A percentile compares a stretch with the other conserved stretches of the same genome.
phyloP scores from a whole-genome alignment of 2,113 vertebrate species.

The Megalops atlanticus region DNA sequence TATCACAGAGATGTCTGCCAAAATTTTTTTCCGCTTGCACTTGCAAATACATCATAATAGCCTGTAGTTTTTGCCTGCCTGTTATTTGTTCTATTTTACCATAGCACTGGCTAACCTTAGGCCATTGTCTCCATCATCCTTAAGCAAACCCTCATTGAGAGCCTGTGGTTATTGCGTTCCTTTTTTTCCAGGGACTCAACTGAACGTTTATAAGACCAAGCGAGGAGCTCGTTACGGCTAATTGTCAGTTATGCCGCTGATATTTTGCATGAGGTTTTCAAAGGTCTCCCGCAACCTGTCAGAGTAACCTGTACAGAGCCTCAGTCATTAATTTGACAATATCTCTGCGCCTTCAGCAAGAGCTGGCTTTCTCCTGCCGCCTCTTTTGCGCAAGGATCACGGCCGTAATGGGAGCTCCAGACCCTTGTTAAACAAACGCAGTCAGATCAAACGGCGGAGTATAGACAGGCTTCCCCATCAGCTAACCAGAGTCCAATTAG shows the following conservation, averaged over 20 bases:
- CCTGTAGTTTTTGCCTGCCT: too few relatives aligned
- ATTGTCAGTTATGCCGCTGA: neutral
- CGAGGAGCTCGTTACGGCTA: too few relatives aligned
- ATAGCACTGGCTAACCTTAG: too few relatives aligned
- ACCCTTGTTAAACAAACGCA: neutral
- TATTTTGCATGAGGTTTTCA: neutral
- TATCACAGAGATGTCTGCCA: too few relatives aligned
- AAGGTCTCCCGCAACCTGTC: too few relatives aligned
- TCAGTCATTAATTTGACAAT: neutral
- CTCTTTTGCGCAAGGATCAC: neutral
- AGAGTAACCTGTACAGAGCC: neutral
- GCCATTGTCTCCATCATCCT: too few relatives aligned
- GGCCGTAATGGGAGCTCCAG: neutral
- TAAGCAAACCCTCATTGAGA: too few relatives aligned
- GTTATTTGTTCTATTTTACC: too few relatives aligned
- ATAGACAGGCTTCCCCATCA: neutral
- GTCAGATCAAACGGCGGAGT: neutral
- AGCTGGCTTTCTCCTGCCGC: neutral
- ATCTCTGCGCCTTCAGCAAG: neutral
- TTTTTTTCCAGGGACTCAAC: neutral
- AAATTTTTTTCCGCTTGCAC: too few relatives aligned
- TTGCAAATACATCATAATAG: too few relatives aligned
- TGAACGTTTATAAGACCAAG: neutral
- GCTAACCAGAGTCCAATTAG: neutral
- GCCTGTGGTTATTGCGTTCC: too few relatives aligned